Conservation (phyloP, 2,113 vertebrate genomes). For the Poeciliopsis turrubarensis region DNA sequence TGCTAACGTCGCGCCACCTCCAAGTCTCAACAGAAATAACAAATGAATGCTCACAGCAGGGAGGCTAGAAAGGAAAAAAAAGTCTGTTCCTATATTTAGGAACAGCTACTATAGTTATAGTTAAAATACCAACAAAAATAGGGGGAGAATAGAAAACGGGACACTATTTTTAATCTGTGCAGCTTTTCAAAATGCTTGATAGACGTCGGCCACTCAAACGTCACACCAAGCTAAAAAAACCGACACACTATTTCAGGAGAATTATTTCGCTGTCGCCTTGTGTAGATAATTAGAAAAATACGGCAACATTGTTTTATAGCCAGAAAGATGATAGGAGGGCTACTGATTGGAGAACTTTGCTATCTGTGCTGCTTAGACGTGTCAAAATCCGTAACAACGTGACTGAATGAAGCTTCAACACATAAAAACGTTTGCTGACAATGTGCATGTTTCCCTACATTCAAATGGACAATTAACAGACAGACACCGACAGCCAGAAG, state of each 20-base stretch:
- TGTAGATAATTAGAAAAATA: not conserved
- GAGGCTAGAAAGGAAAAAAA: no score
- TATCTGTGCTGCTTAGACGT: not conserved
- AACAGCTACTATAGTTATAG: not conserved
- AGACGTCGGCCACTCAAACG: not conserved
- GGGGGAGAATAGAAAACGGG: not conserved
- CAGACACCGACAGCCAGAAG: constrained; percentile 54
- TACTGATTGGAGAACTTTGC: not conserved
- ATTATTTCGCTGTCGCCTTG: no score
- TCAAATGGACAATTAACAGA: constrained; percentile 46
- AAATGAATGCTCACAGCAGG: no score
- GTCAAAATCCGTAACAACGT: not conserved
- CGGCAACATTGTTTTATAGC: not conserved
- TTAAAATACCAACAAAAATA: not conserved
- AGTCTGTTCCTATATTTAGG: not conserved
- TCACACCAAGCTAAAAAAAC: no score
- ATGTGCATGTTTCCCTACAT: constrained; percentile 17
- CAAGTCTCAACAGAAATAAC: not conserved
- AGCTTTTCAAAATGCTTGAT: not conserved
- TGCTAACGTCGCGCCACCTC: not conserved
- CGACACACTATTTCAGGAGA: no score
- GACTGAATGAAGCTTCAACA: constrained; percentile 1
- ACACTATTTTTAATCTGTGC: not conserved
- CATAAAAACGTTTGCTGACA: not conserved
- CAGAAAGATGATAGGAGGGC: not conserved